These are phyloP conservation scores for Amphiura filiformis DNA, from an alignment of 35 echinoderm and acorn worm species.

Conservation along the genomic window DNA sequence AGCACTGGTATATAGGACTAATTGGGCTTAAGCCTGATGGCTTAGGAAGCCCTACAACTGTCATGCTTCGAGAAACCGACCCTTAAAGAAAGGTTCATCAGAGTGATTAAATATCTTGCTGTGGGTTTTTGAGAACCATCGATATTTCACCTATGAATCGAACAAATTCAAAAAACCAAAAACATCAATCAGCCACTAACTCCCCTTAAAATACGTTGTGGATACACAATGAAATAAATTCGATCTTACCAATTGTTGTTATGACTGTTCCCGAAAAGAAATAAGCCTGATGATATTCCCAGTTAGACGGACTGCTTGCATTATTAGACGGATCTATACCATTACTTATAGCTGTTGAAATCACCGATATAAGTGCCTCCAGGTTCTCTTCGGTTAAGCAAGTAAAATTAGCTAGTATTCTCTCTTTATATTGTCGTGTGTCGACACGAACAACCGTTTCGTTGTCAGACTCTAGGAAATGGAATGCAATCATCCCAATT, in stretches of 20 bases:
- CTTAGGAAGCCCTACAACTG: too few species aligned
- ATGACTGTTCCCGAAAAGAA: conserved; percentile 95
- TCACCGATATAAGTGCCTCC: neutral
- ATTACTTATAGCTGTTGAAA: neutral
- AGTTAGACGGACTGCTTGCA: conserved; percentile 48
- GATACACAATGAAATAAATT: too few species aligned
- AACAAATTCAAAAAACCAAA: neutral
- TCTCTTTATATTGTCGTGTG: neutral
- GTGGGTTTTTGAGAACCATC: too few species aligned
- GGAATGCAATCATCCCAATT: conserved; percentile 64
- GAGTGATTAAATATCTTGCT: too few species aligned
- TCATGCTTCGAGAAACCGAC: too few species aligned
- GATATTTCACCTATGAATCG: too few species aligned
- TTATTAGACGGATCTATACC: conserved; percentile 33
- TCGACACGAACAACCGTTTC: conserved; percentile 3
- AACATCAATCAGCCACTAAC: too few species aligned
- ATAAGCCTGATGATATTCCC: conserved; percentile 79
- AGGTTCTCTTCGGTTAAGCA: conserved; percentile 31
- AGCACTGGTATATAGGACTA: too few species aligned
- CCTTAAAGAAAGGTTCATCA: too few species aligned
- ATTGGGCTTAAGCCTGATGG: too few species aligned
- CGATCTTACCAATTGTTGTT: conserved; percentile 93
- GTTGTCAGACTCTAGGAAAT: conserved; percentile 46
- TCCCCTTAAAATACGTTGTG: too few species aligned
- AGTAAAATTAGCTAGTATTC: conserved; percentile 31